Percentiles rank a stretch among this genome's conserved stretches.
Evolutionary conservation across 2,113 vertebrate species (phyloP).

Genomic region (Pygoscelis antarcticus): DNA sequence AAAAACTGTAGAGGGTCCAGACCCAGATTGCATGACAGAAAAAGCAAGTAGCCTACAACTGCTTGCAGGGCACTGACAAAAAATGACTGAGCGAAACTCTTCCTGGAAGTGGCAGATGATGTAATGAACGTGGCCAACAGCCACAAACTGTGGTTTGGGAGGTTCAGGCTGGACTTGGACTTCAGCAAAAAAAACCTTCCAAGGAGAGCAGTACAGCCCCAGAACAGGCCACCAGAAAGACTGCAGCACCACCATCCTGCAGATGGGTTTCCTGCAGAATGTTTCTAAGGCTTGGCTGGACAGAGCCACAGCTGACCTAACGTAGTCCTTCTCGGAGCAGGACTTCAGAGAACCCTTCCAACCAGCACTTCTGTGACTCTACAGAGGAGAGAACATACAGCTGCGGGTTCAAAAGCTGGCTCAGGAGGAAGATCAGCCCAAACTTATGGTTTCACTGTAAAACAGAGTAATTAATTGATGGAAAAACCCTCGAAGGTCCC

Average conservation of each 20-base stretch:
- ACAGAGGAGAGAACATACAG: neutral
- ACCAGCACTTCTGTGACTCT: neutral
- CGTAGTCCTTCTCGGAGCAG: fast-evolving
- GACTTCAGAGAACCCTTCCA: neutral
- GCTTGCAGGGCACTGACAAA: neutral
- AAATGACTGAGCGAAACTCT: neutral
- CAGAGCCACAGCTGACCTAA: neutral
- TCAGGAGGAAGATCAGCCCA: neutral
- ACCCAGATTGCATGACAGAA: neutral
- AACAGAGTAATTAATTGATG: neutral
- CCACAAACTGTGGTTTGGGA: neutral
- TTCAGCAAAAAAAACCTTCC: neutral
- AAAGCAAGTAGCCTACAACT: neutral
- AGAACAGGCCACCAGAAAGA: neutral
- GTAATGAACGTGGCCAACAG: neutral
- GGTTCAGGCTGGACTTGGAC: neutral
- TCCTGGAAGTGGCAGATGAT: neutral
- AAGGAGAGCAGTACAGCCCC: neutral
- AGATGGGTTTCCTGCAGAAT: neutral
- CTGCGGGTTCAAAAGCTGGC: neutral
- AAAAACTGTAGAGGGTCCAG: neutral
- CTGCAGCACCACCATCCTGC: neutral
- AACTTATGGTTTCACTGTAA: neutral
- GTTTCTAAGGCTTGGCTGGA: neutral
- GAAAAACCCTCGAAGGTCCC: neutral